Evolutionary conservation across 2,113 vertebrate genomes (phyloP).

Genomic region (Sus scrofa): DNA sequence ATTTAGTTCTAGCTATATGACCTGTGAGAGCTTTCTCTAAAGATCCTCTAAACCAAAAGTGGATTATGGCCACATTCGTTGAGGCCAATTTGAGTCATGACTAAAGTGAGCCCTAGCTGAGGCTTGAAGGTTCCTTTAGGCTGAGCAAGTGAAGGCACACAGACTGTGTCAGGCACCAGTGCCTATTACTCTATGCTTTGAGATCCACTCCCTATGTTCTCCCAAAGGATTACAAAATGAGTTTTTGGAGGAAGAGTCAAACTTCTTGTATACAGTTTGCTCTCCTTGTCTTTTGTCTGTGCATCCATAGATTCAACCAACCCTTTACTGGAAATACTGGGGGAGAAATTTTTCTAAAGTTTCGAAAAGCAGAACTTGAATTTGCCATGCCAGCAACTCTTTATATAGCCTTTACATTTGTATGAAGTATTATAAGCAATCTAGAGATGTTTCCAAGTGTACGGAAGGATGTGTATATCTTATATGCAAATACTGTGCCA

Average conservation of each 20-base stretch:
- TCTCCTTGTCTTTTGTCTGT: not conserved
- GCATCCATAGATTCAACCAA: not conserved
- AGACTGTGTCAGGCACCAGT: not conserved
- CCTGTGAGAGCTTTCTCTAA: slow-evolving; percentile 1
- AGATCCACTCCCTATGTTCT: not conserved
- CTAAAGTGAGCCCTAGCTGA: not conserved
- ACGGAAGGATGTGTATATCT: not conserved
- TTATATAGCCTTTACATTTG: not conserved
- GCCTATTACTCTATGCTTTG: not conserved
- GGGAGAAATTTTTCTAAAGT: not conserved
- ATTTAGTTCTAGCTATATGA: not conserved
- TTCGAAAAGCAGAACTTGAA: not conserved
- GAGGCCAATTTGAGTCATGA: not conserved
- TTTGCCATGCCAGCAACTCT: not conserved
- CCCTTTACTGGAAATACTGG: not conserved
- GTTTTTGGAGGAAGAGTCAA: not conserved
- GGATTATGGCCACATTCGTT: not conserved
- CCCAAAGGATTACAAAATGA: not conserved
- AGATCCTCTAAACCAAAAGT: slow-evolving; percentile 7
- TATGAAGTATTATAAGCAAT: not conserved
- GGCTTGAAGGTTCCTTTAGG: not conserved
- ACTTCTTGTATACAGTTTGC: not conserved
- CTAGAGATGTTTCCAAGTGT: not conserved
- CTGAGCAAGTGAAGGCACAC: not conserved
- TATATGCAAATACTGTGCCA: not conserved